A percentile compares a stretch with the other conserved stretches of the same genome.
These are phyloP conservation scores for Meloidogyne floridensis DNA, from an alignment of 1,140 invertebrate species.

Conservation along the genomic window DNA sequence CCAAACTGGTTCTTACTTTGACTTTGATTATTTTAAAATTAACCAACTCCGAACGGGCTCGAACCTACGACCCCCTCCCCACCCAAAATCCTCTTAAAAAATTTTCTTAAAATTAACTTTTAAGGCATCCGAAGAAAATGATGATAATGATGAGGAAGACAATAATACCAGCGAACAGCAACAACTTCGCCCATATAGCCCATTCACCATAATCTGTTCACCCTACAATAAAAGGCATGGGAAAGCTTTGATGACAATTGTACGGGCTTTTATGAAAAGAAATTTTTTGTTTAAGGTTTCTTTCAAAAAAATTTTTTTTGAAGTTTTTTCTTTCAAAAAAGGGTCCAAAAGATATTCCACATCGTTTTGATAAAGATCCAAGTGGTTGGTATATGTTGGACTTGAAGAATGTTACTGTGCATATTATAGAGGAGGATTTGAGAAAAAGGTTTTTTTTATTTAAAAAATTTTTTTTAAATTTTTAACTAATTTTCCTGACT, in stretches of 20 bases:
- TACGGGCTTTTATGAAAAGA: conserved; percentile 15
- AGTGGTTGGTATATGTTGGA: conserved; percentile 12
- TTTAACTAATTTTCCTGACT: too few species aligned
- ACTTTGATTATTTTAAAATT: background rate
- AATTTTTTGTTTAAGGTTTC: conserved; percentile 19
- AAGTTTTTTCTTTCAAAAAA: background rate
- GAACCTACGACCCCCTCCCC: too few species aligned
- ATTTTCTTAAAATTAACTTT: background rate
- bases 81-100: too few species aligned
- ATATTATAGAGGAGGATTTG: conserved; percentile 21
- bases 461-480: background rate
- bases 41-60: too few species aligned
- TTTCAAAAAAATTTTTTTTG: background rate
- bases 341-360: background rate
- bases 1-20: too few species aligned
- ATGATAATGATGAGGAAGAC: background rate
- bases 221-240: conserved; percentile 16
- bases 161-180: background rate
- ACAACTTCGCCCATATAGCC: background rate
- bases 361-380: background rate
- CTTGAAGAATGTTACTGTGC: background rate
- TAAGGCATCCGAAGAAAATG: background rate
- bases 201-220: conserved; percentile 15
- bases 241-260: conserved; percentile 17
- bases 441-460: conserved; percentile 10